Evolutionary conservation across 2,888 invertebrate genomes (phyloP), one percentile per base, ranked within the genome.

Genomic region (Meteorus colon): DNA sequence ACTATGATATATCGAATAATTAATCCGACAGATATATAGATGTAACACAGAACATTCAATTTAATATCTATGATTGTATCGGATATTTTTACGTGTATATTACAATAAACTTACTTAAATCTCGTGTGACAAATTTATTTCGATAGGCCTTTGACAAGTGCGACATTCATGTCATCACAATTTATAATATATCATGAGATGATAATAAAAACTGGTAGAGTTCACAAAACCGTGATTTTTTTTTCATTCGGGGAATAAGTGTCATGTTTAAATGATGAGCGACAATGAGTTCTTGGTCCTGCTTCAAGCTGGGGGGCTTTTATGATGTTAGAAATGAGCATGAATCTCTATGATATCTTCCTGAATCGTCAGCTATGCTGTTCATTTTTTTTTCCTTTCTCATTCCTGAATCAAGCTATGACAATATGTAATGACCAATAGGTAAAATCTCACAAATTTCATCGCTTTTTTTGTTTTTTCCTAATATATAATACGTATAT

Each of bases 401-500:
- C 34, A 34, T 34, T 34, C 41, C 8, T 41, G 16, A 31, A 65
- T 37, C 24, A 14, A 24, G 19, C 4, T 34, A n/a, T 37, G 8
- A 24, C n/a, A 34, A 65, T 65, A 65, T 65, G 16, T n/a, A 34
- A 6, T n/a, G 37, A 19, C 5, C 5, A 3, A 37, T 37, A 37
- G 37, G 31, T 4, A 1, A 65, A 65, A 41, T 16, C 4, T 41
- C 31, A 31, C 29, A 6, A 5, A 63, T n/a, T 41, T 65, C n/a
- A 5, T 37, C 0, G n/a, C 12, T 16, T 62, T 12, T 62, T 31
- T 1, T 31, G 12, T 59, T 59, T 60, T 19, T 27, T 76, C 74
- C 68, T 63, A 85, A 86, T 82, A 80, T 85, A n/a, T 55, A 16
- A 48, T 16, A 19, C 19, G n/a, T 19, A 19, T 55, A 10, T 55